Evolutionary conservation across 2,888 invertebrate genomes (phyloP).

Genomic region (Entomobrya proxima): DNA sequence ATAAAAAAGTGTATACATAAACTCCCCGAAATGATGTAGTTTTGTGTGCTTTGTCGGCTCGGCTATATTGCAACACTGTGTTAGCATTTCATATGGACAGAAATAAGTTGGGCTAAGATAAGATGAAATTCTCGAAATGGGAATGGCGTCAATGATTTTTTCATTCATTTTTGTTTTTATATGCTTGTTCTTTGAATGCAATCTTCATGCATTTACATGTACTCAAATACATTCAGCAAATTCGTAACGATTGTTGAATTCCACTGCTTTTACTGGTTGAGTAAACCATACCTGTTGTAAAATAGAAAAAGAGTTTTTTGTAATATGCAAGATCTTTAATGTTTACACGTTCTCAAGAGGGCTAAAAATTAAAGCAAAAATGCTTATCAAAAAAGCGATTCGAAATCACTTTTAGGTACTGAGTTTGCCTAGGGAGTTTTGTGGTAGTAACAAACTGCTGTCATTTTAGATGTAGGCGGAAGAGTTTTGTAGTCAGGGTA

Average conservation of each 20-base stretch:
- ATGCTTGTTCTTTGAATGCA: not conserved
- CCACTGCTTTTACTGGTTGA: too few species aligned
- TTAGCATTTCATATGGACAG: not conserved
- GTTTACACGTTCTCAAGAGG: too few species aligned
- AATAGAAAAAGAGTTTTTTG: too few species aligned
- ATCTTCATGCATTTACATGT: not conserved
- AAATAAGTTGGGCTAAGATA: not conserved
- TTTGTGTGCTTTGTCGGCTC: not conserved
- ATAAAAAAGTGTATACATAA: not conserved
- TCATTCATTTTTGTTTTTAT: conserved; percentile 28
- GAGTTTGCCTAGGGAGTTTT: not conserved
- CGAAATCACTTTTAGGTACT: too few species aligned
- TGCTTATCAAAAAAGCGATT: too few species aligned
- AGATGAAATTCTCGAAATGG: conserved; percentile 48
- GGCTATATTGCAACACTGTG: not conserved
- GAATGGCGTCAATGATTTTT: conserved; percentile 62
- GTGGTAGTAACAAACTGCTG: not conserved
- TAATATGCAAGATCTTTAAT: too few species aligned
- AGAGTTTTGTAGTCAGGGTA: too few species aligned
- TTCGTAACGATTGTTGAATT: too few species aligned
- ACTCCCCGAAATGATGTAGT: not conserved
- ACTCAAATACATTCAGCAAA: not conserved
- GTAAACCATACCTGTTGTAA: too few species aligned
- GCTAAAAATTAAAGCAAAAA: too few species aligned
- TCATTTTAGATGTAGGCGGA: not conserved